Percentiles rank a stretch among this genome's conserved stretches.
Evolutionary conservation across 2,797 vertebrate species (phyloP).

Genomic region (Melanotaenia boesemani): DNA sequence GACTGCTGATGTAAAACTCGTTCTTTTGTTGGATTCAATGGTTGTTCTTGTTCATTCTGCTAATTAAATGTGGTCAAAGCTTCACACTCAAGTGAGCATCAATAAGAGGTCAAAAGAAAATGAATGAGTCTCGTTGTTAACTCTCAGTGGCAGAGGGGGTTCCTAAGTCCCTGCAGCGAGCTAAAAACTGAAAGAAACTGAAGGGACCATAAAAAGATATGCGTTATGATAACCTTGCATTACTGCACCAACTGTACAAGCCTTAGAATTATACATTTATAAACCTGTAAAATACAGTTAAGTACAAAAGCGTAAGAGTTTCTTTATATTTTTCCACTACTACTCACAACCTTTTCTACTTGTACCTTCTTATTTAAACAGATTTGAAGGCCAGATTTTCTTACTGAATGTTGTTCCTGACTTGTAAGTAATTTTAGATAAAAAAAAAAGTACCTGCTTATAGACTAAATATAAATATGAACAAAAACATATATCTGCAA

Average conservation of each 20-base stretch:
- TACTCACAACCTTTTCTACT: not conserved
- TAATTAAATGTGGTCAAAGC: constrained; percentile 17
- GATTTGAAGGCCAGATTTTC: not conserved
- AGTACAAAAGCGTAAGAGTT: not conserved
- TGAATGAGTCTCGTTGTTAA: not conserved
- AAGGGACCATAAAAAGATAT: not conserved
- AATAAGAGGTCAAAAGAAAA: constrained; percentile 3
- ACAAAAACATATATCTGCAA: too few species aligned
- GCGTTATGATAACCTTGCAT: not conserved
- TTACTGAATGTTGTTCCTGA: not conserved
- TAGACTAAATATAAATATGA: not conserved
- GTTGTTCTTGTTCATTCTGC: constrained; percentile 4
- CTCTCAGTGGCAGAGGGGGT: not conserved
- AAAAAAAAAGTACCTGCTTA: not conserved
- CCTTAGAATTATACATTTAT: not conserved
- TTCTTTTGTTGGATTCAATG: not conserved
- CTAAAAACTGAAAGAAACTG: not conserved
- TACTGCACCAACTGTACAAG: not conserved
- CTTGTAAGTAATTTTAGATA: not conserved
- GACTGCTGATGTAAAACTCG: not conserved
- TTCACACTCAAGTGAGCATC: constrained; percentile 3
- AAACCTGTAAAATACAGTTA: not conserved
- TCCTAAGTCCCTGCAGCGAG: not conserved
- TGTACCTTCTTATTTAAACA: not conserved
- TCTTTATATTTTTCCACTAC: too few species aligned